Percentiles rank a stretch among this genome's conserved stretches.
phyloP scores from a whole-genome alignment of 1,140 invertebrate species.

The Protaetia brevitarsis region DNA sequence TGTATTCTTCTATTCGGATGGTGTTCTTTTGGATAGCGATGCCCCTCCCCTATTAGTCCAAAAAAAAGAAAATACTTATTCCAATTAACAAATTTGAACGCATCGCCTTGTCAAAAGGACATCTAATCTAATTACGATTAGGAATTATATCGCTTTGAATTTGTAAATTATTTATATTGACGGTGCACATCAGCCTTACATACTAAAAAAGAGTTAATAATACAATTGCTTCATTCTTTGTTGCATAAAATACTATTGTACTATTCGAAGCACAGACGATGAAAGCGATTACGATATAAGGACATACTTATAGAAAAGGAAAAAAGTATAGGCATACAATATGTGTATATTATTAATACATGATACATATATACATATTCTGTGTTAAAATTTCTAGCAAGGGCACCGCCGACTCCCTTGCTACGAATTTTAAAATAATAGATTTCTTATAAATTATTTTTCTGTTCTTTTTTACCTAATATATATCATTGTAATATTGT shows the following conservation, averaged over 20 bases:
- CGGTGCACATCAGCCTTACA: slow-evolving; percentile 27
- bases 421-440: slow-evolving; percentile 14
- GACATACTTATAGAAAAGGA: too few species aligned
- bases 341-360: too few species aligned
- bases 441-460: slow-evolving; percentile 2
- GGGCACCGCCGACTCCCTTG: not conserved
- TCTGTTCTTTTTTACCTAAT: slow-evolving; percentile 21
- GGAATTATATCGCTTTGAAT: slow-evolving; percentile 18
- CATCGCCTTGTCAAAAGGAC: not conserved
- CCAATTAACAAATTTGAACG: not conserved
- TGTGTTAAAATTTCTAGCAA: slow-evolving; percentile 6
- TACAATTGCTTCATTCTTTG: too few species aligned
- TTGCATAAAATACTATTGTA: too few species aligned
- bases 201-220: slow-evolving; percentile 10
- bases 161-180: slow-evolving; percentile 24
- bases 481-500: slow-evolving; percentile 26
- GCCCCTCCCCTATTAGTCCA: too few species aligned
- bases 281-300: too few species aligned
- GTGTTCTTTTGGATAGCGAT: not conserved
- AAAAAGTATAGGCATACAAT: too few species aligned
- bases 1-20: slow-evolving; percentile 31
- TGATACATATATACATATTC: not conserved
- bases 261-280: too few species aligned
- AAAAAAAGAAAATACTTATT: not conserved
- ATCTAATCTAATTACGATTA: not conserved